Conservation (phyloP, 2,797 vertebrate genomes). For the Anolis apletophallus region DNA sequence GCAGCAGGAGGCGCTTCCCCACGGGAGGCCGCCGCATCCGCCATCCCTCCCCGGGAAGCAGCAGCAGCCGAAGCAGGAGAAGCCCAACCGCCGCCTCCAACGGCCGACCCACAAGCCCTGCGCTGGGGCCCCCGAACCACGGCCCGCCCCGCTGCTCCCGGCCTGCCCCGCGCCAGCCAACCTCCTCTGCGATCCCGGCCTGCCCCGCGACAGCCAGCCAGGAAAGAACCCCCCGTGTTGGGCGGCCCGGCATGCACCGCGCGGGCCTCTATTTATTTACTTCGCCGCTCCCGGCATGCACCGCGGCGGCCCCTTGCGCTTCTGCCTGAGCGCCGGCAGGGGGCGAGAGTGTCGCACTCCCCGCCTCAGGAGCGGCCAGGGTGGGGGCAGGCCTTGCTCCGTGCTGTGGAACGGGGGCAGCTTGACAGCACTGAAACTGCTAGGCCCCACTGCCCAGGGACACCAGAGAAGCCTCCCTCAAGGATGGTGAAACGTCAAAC, state of each 20-base stretch:
- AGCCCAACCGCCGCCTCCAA: constrained; percentile 50
- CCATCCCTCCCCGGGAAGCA: constrained; percentile 77
- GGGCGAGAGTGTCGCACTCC: neutral
- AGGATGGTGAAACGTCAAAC: no score
- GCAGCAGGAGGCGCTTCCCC: constrained; percentile 88
- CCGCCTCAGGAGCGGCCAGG: no score
- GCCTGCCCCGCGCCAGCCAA: constrained; percentile 56
- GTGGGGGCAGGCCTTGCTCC: no score
- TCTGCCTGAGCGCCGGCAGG: neutral
- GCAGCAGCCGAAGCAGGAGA: constrained; percentile 27
- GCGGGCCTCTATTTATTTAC: constrained; percentile 1
- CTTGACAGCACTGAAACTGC: no score
- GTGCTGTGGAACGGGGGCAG: no score
- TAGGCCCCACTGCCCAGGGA: no score
- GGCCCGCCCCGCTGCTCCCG: constrained; percentile 56
- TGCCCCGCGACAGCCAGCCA: constrained; percentile 23
- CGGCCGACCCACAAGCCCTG: constrained; percentile 37
- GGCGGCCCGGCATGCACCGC: constrained; percentile 13
- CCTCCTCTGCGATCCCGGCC: constrained; percentile 36
- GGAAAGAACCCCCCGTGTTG: neutral
- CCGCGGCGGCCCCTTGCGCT: neutral
- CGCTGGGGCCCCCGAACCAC: constrained; percentile 60
- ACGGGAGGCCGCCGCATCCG: constrained; percentile 90
- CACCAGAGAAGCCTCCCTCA: no score
- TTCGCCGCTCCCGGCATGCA: constrained; percentile 17